Conservation (phyloP, 2,888 invertebrate genomes). For the Drosophila seclusa region DNA sequence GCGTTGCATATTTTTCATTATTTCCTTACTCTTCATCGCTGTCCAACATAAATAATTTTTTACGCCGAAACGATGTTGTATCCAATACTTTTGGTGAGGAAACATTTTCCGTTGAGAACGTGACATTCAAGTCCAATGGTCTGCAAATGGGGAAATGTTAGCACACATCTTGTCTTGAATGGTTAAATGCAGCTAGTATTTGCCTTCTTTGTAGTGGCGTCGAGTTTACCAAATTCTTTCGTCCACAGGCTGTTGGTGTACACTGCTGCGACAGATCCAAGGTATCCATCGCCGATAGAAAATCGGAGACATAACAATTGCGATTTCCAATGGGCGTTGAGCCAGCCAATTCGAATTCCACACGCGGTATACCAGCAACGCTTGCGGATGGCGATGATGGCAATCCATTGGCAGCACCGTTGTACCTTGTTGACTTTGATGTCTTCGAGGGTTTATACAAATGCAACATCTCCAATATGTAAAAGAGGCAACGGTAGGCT, state of each 20-base stretch:
- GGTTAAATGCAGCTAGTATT: conserved; percentile 49
- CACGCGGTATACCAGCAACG: conserved; percentile 35
- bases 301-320: conserved; percentile 52
- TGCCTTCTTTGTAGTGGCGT: conserved; percentile 81
- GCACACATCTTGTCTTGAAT: neutral
- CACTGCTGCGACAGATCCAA: conserved; percentile 75
- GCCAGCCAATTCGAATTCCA: conserved; percentile 59
- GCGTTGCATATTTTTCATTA: conserved; percentile 22
- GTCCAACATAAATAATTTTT: conserved; percentile 79
- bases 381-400: conserved; percentile 51
- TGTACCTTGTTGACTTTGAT: conserved; percentile 13
- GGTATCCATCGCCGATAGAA: conserved; percentile 62
- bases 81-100: conserved; percentile 67
- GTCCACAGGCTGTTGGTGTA: conserved; percentile 67
- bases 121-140: conserved; percentile 21
- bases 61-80: conserved; percentile 79
- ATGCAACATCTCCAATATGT: conserved; percentile 74
- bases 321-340: conserved; percentile 74
- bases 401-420: conserved; percentile 9
- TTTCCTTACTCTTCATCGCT: conserved; percentile 79
- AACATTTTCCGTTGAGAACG: conserved; percentile 26
- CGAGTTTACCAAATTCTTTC: conserved; percentile 80
- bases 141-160: conserved; percentile 13
- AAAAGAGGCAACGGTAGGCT: conserved; percentile 72
- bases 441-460: conserved; percentile 61